Conservation (phyloP, 2,797 vertebrate genomes). For the Australoheros facetus region DNA sequence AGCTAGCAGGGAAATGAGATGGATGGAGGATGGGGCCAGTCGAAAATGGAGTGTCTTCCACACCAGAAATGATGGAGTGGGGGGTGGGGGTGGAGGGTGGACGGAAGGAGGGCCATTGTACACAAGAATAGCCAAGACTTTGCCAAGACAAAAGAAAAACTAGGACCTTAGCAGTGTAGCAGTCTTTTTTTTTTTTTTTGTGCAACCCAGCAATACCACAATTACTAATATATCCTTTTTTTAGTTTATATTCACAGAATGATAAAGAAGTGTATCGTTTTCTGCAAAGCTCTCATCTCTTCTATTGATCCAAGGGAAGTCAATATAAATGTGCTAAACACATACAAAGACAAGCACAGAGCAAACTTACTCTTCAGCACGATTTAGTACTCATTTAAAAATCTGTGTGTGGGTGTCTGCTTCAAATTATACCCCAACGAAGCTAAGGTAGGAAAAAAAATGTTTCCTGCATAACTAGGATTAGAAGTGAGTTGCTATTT, state of each 20-base stretch:
- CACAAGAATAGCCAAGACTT: constrained; percentile 6
- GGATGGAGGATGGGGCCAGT: constrained; percentile 40
- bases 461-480: constrained; percentile 18
- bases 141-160: neutral
- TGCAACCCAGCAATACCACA: neutral
- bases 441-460: constrained; percentile 10
- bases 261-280: neutral
- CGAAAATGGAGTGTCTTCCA: constrained; percentile 44
- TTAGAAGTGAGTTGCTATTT: constrained; percentile 9
- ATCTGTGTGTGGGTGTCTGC: constrained; percentile 45
- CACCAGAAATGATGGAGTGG: constrained; percentile 36
- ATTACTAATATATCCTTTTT: neutral
- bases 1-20: constrained; percentile 57
- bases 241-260: neutral
- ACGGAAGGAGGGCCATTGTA: neutral
- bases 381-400: constrained; percentile 21
- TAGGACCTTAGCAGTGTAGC: neutral
- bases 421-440: constrained; percentile 26
- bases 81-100: neutral
- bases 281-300: neutral
- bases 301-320: neutral
- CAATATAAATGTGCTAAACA: constrained; percentile 40
- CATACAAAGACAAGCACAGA: neutral
- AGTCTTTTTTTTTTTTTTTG: neutral
- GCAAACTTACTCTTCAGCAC: constrained; percentile 5